Evolutionary conservation across 2,797 vertebrate species (phyloP).

Genomic region (Etheostoma perlongum): DNA sequence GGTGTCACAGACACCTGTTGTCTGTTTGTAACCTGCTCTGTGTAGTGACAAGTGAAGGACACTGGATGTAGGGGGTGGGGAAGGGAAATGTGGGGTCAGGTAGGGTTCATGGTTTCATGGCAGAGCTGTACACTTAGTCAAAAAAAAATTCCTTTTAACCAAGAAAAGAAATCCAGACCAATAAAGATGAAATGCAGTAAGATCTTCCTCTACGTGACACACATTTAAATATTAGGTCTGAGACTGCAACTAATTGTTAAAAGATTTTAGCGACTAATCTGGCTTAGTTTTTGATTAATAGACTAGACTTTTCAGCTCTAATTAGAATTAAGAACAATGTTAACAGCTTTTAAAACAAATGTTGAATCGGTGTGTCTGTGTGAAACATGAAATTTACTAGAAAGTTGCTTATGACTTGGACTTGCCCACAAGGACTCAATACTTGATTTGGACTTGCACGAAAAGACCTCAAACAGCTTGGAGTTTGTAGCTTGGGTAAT

Average conservation of each 20-base stretch:
- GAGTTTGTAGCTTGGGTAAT: background rate
- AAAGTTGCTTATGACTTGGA: background rate
- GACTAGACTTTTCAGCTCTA: too few relatives aligned
- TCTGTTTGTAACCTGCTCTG: constrained; percentile 10
- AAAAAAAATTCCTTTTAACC: background rate
- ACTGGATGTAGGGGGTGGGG: background rate
- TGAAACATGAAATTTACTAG: background rate
- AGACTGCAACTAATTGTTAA: background rate
- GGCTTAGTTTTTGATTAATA: background rate
- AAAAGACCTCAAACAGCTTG: background rate
- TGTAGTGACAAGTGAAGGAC: constrained; percentile 44
- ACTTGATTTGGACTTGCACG: background rate
- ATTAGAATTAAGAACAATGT: too few relatives aligned
- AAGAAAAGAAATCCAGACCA: background rate
- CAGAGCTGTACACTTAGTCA: fast-evolving
- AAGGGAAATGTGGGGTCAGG: constrained; percentile 8
- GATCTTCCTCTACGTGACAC: background rate
- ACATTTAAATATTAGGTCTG: background rate
- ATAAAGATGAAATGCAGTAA: background rate
- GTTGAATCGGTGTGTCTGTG: background rate
- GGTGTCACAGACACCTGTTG: constrained; percentile 37
- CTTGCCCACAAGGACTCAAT: background rate
- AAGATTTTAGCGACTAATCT: background rate
- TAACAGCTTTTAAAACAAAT: background rate
- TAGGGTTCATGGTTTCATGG: background rate